Evolutionary conservation across 1,140 invertebrate genomes (phyloP).

Genomic region (Zaprionus camerounensis): DNA sequence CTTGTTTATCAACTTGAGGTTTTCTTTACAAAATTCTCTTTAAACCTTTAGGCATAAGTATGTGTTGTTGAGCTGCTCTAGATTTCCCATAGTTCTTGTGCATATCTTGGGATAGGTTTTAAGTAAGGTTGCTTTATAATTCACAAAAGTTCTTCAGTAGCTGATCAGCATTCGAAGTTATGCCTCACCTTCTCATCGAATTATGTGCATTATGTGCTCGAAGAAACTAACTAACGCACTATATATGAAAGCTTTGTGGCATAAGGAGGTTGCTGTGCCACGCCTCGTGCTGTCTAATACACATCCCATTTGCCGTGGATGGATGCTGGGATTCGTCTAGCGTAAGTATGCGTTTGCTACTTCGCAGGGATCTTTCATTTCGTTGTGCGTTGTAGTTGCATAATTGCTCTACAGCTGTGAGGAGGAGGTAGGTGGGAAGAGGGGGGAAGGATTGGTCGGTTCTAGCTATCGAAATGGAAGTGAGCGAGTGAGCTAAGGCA

Average conservation of each 20-base stretch:
- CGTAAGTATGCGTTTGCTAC: not conserved
- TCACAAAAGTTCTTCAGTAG: not conserved
- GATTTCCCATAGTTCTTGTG: no score
- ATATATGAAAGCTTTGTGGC: not conserved
- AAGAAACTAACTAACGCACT: not conserved
- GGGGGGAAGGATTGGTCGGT: not conserved
- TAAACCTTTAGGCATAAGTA: no score
- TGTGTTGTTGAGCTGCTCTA: no score
- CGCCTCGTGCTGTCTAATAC: conserved; percentile 1
- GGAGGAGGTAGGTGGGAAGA: not conserved
- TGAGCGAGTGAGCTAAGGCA: conserved; percentile 46
- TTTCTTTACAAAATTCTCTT: no score
- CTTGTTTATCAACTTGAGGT: no score
- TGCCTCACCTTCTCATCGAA: not conserved
- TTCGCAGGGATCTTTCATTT: conserved; percentile 9
- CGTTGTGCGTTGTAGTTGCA: conserved; percentile 8
- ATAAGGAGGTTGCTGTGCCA: not conserved
- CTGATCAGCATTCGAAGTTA: not conserved
- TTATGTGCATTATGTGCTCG: conserved; percentile 1
- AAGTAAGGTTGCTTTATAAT: not conserved
- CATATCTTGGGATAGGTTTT: not conserved
- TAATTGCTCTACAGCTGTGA: conserved; percentile 4
- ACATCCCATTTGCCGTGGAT: not conserved
- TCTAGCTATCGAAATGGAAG: conserved; percentile 1
- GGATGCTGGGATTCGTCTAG: not conserved